Base-by-base conservation (phyloP, 2,888 invertebrate genomes). In the Phasia obesa region DNA sequence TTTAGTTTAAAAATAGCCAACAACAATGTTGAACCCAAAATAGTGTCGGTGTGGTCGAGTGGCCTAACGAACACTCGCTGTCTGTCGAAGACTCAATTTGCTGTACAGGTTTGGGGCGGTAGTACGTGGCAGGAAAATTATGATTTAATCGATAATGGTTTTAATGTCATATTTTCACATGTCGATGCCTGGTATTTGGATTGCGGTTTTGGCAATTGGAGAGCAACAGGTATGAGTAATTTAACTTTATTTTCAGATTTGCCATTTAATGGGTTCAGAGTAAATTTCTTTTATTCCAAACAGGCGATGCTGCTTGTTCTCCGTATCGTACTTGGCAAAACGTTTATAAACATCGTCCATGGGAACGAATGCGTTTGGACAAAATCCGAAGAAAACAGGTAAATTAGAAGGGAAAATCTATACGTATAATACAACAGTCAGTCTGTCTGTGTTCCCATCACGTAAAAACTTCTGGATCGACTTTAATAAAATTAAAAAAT, bases 121-220 rank as follows among this genome's bases (percentile, higher is more conserved):
- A 96, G 95, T 86, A 94, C 94, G 55, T 97, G 97, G 95, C 93
- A 95, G 2, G 96, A 96, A 88, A 96, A 96, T 17, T 93, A 94
- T 6, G 95, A 95, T 81, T 93, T 97, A 4, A 91, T 97, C 25
- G 94, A 95, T 85, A 95, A 95, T 74, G 97, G 96, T 2, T 97
- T 94, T 91, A 93, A 94, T 75, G 92, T 96, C 65, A 94, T 97
- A 74, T 91, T 97, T 76, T 96, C 96, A 17, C 97, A 97, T 91
- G 96, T 96, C 71, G 97, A 97, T 89, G 96, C 96, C 4, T 96
- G 96, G 96, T 97, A 97, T 91, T 92, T 97, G 85, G 97, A 97
- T 90, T 97, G 97, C 89, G 97, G 97, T 1, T 96, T 96, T 89
- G 96, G 96, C 0, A 94, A 94, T 84, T 97, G 97, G 97, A 93